phyloP scores from a whole-genome alignment of 2,888 invertebrate genomes.

The Nemotelus nigrinus region DNA sequence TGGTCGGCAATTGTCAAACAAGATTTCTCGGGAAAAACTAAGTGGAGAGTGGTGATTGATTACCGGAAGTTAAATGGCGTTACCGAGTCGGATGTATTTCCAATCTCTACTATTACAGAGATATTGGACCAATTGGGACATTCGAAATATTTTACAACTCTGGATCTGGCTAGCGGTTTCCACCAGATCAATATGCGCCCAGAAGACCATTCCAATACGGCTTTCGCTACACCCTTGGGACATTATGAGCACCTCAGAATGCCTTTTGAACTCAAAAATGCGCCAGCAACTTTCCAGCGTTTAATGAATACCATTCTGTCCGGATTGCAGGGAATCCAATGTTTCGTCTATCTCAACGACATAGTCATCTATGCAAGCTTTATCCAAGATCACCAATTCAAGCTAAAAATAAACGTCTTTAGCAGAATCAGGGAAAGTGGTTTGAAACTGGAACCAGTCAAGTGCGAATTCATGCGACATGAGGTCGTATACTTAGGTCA shows the following conservation, averaged over 20 bases:
- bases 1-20: conserved; percentile 53
- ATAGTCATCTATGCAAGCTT: conserved; percentile 9
- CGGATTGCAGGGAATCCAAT: conserved; percentile 50
- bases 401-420: conserved; percentile 53
- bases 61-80: conserved; percentile 60
- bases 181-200: conserved; percentile 59
- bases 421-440: conserved; percentile 51
- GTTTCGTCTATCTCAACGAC: conserved; percentile 44
- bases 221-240: conserved; percentile 57
- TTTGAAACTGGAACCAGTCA: conserved; percentile 54
- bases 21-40: conserved; percentile 51
- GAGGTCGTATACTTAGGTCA: conserved; percentile 17
- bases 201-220: conserved; percentile 58
- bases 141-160: conserved; percentile 58
- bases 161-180: conserved; percentile 61
- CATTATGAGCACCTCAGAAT: conserved; percentile 59
- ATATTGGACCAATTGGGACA: conserved; percentile 60
- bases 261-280: conserved; percentile 61
- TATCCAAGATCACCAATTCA: conserved; percentile 51
- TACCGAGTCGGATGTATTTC: conserved; percentile 59
- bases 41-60: conserved; percentile 59
- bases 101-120: conserved; percentile 59
- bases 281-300: conserved; percentile 59
- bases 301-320: conserved; percentile 55
- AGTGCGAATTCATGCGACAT: conserved; percentile 51